A percentile compares a stretch with the other conserved stretches of the same genome.
phyloP scores from a whole-genome alignment of 2,113 vertebrate genomes.

The Hippocampus zosterae region DNA sequence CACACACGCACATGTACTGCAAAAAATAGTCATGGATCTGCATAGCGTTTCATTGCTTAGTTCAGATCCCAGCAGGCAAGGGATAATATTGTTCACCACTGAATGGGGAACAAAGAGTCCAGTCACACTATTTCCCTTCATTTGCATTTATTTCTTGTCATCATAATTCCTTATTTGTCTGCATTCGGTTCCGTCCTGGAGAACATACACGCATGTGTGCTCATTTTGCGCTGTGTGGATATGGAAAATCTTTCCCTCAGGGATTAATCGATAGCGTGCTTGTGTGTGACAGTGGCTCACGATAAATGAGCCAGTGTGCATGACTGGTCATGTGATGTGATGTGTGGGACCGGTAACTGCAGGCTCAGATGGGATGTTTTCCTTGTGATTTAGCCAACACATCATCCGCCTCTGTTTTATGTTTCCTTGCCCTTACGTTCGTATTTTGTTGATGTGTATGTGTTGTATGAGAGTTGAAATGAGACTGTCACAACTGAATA shows the following conservation, averaged over 20 bases:
- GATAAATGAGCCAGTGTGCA: constrained; percentile 38
- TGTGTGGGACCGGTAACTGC: constrained; percentile 43
- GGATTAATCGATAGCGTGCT: constrained; percentile 26
- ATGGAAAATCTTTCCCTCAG: constrained; percentile 20
- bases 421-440: constrained; percentile 26
- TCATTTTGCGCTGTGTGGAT: constrained; percentile 27
- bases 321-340: constrained; percentile 39
- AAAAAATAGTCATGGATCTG: constrained; percentile 35
- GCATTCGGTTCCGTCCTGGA: neutral
- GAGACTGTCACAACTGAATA: constrained; percentile 61
- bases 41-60: constrained; percentile 49
- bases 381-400: constrained; percentile 31
- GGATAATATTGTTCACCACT: constrained; percentile 41
- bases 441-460: constrained; percentile 16
- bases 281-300: neutral
- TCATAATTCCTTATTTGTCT: constrained; percentile 21
- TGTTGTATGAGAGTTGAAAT: constrained; percentile 36
- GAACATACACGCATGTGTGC: constrained; percentile 3
- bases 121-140: constrained; percentile 22
- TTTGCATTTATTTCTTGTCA: constrained; percentile 48
- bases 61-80: constrained; percentile 61
- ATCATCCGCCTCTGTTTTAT: constrained; percentile 24
- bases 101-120: constrained; percentile 20
- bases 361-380: constrained; percentile 54
- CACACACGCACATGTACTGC: constrained; percentile 31